Evolutionary conservation across 2,888 invertebrate species (phyloP), one percentile per base, ranked within the genome.

Genomic region (Oxytorus armatus): DNA sequence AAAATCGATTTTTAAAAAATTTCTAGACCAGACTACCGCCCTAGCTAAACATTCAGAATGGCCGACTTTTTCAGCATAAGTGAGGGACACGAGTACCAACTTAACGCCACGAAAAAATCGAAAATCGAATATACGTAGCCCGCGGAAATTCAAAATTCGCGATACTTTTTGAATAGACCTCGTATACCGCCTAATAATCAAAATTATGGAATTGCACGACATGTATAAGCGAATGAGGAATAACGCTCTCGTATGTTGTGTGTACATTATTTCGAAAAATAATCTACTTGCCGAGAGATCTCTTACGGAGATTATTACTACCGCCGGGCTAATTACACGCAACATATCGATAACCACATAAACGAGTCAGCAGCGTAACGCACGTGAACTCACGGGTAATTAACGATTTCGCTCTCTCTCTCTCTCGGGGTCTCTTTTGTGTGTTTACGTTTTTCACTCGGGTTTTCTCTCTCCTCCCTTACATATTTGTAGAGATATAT

Each of bases 261-360:
- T 66, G 16, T 23, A 39, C 11, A 36, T 39, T 33, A 16, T 42
- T 16, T 14, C 10, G 5, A 14, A 18, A 25, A 36, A 47, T 39
- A 55, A n/a, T 55, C 51, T 69, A 70, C 77, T 80, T 77, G 73
- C 73, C 4, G 44, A 36, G 44, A n/a, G n/a, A n/a, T n/a, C 39
- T 69, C 47, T 59, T 47, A 63, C 18, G 11, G 44, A 23, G 21
- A 36, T 73, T 51, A 59, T 63, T 69, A 65, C 29, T 42, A 61
- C 3, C 7, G 39, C 47, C 1, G 33, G 29, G 47, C 29, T 76
- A 76, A 80, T 76, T 76, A 63, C 69, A 70, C 39, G 69, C 25
- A 65, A 21, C 44, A 55, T 69, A 77, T 74, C 77, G 81, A 74
- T 77, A 77, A 72, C n/a, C n/a, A n/a, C 42, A 55, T 36, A 70